These are phyloP conservation scores for Tetragnatha versicolor DNA, from an alignment of 1,140 invertebrate genomes.

Conservation along the genomic window DNA sequence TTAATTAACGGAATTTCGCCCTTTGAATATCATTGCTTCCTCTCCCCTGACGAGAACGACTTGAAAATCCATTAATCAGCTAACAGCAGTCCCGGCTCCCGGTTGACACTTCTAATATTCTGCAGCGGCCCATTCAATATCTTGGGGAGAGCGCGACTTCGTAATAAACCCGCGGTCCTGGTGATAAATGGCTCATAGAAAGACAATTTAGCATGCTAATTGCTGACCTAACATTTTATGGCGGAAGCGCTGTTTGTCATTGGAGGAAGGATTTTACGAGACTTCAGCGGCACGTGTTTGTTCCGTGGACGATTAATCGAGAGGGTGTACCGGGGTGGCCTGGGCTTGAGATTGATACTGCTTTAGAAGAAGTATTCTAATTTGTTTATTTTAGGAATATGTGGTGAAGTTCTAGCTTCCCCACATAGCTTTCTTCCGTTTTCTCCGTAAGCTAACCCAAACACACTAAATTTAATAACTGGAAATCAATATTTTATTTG, in stretches of 20 bases:
- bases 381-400: too few relatives aligned
- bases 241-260: neutral
- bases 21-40: slow-evolving; percentile 13
- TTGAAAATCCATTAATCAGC: slow-evolving; percentile 27
- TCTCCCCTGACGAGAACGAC: slow-evolving; percentile 7
- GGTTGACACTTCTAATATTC: slow-evolving; percentile 17
- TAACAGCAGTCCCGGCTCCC: slow-evolving; percentile 3
- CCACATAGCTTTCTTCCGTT: too few relatives aligned
- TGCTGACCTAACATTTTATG: slow-evolving; percentile 22
- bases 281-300: neutral
- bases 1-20: neutral
- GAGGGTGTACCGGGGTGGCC: too few relatives aligned
- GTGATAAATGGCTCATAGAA: slow-evolving; percentile 25
- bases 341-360: too few relatives aligned
- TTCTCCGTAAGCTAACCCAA: too few relatives aligned
- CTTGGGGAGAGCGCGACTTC: slow-evolving; percentile 6
- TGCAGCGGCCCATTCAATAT: slow-evolving; percentile 9
- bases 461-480: too few relatives aligned
- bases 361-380: too few relatives aligned
- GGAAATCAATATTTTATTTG: too few relatives aligned
- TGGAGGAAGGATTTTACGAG: neutral
- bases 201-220: slow-evolving; percentile 29
- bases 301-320: too few relatives aligned
- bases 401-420: too few relatives aligned
- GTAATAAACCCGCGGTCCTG: slow-evolving; percentile 1